Base-by-base conservation (phyloP, 2,888 invertebrate genomes). In the Dasypolia templi region DNA sequence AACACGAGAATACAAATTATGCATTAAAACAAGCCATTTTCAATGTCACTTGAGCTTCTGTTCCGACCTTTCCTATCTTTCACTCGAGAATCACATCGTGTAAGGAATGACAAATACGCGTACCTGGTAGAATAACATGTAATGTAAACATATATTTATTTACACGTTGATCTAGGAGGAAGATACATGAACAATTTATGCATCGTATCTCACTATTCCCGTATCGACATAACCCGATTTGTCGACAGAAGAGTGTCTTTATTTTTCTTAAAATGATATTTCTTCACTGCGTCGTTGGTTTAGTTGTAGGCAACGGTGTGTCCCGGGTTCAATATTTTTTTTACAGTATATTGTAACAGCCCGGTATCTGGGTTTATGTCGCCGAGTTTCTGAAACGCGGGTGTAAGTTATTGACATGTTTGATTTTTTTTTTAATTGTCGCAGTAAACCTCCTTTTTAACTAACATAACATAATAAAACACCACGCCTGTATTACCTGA, bases 141-240 rank as follows among this genome's bases (percentile, higher is more conserved):
- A n/a, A 85, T 83, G 62, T 67, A 81, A 81, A 81, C 72, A 79
- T 76, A 77, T 71, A 77, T 83, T 72, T 82, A 79, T 83, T 74
- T 85, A 59, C 42, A 72, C 55, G 44, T 76, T 64, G 59, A 69
- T 72, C 65, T 69, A 56, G 71, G 32, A 32, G 66, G 22, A 14
- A 61, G 22, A 26, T 58, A 61, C 29, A 66, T 59, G 63, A 32
- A 46, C 69, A 63, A 59, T 67, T 67, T 70, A 56, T 78, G 71
- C 56, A 64, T 59, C 62, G 12, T 69, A 58, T 66, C 56, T 56
- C 26, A 51, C 46, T 70, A 63, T 77, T 53, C 14, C n/a, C 6
- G 29, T 65, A 53, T 71, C 29, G 65, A 46, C 29, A 49, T 71
- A 71, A 71, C 32, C 2, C 35, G 12, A 76, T 77, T 71, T 76